Conservation (phyloP, 2,113 vertebrate genomes). For the Scopus umbretta region DNA sequence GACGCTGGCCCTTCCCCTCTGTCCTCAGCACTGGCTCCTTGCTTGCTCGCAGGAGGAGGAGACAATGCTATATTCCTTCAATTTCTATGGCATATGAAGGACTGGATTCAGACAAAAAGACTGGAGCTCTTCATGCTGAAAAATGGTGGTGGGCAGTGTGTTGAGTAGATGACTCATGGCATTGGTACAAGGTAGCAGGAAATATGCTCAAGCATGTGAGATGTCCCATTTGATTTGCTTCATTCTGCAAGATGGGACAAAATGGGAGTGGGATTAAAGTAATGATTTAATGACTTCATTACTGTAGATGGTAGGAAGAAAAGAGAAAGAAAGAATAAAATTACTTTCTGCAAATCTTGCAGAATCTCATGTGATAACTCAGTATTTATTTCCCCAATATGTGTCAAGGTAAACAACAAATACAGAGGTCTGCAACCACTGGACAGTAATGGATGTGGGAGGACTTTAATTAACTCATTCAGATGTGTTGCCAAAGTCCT, state of each 20-base stretch:
- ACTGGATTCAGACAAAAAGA: not conserved
- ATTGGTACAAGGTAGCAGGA: not conserved
- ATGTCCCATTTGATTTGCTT: not conserved
- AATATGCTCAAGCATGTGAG: not conserved
- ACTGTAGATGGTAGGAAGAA: not conserved
- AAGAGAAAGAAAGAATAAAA: not conserved
- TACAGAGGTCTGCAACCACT: not conserved
- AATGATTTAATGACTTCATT: not conserved
- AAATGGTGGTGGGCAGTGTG: not conserved
- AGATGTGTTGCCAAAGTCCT: not conserved
- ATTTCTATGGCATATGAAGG: not conserved
- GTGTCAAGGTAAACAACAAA: not conserved
- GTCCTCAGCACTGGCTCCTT: not conserved
- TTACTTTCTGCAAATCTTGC: not conserved
- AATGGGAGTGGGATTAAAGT: not conserved
- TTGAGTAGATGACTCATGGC: not conserved
- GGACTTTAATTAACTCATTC: not conserved
- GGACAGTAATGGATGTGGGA: not conserved
- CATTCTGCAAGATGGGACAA: not conserved
- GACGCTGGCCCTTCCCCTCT: not conserved
- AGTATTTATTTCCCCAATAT: not conserved
- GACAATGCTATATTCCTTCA: not conserved
- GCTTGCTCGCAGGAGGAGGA: not conserved
- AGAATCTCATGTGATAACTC: not conserved
- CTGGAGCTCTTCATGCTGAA: not conserved